phyloP scores from a whole-genome alignment of 2,113 vertebrate genomes.

The Heterocephalus glaber region DNA sequence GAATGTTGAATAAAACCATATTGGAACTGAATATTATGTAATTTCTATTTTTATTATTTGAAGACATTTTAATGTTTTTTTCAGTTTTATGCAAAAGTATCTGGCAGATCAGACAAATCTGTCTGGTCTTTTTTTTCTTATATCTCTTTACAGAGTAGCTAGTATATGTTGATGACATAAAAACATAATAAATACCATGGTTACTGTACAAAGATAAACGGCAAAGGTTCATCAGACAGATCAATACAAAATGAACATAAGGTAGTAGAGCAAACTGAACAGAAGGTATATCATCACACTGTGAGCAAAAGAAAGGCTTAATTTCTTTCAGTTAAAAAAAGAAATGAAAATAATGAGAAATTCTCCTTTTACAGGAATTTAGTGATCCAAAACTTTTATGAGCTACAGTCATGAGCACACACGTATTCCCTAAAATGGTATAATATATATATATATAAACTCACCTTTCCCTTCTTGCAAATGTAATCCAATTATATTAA shows the following conservation, averaged over 20 bases:
- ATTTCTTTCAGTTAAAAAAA: background rate
- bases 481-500: background rate
- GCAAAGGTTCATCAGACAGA: background rate
- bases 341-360: background rate
- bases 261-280: background rate
- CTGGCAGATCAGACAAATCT: constrained; percentile 40
- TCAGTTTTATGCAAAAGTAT: background rate
- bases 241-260: constrained; percentile 22
- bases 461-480: background rate
- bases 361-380: background rate
- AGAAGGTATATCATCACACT: background rate
- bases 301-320: background rate
- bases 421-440: background rate
- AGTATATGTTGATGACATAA: background rate
- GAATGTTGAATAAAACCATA: constrained; percentile 18
- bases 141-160: background rate
- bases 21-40: background rate
- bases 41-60: constrained; percentile 36
- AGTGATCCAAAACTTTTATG: background rate
- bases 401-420: background rate
- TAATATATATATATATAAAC: background rate
- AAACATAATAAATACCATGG: background rate
- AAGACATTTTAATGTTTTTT: background rate
- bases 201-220: constrained; percentile 38
- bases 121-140: constrained; percentile 25